Conservation (phyloP, 2,888 invertebrate genomes). For the Drosophila colorata region DNA sequence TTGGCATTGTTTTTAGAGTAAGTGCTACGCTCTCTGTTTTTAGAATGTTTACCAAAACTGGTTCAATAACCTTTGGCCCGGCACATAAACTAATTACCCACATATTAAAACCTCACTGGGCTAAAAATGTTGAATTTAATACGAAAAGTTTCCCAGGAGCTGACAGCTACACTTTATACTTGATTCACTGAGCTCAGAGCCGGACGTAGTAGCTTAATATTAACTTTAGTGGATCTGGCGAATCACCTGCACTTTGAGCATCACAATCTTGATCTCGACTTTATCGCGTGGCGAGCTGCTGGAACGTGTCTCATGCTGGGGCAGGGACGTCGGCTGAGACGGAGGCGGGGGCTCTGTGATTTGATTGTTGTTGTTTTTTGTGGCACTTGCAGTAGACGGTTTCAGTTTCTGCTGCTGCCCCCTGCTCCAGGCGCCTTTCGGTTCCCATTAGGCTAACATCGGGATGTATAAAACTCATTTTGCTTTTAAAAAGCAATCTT, state of each 20-base stretch:
- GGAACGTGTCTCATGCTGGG: conserved; percentile 18
- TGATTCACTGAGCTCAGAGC: conserved; percentile 4
- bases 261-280: conserved; percentile 72
- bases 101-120: background rate
- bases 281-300: conserved; percentile 35
- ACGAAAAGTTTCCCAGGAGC: conserved; percentile 21
- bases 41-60: background rate
- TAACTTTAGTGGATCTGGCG: conserved; percentile 11
- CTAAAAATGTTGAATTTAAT: background rate
- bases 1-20: no score
- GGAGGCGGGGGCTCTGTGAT: conserved; percentile 1
- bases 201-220: conserved; percentile 16
- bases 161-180: background rate
- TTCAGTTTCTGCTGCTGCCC: no score
- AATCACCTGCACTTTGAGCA: conserved; percentile 75
- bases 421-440: background rate
- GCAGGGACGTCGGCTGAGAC: background rate
- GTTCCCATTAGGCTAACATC: conserved; percentile 54
- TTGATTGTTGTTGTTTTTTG: conserved; percentile 13
- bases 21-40: no score
- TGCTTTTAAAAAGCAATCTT: background rate
- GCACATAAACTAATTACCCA: conserved; percentile 18
- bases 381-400: background rate
- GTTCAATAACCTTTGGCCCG: conserved; percentile 26
- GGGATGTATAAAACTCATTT: conserved; percentile 75